Evolutionary conservation across 30 jellyfish, hydroid and myxozoan species (phyloP).

Genomic region (Catostylus mosaicus): DNA sequence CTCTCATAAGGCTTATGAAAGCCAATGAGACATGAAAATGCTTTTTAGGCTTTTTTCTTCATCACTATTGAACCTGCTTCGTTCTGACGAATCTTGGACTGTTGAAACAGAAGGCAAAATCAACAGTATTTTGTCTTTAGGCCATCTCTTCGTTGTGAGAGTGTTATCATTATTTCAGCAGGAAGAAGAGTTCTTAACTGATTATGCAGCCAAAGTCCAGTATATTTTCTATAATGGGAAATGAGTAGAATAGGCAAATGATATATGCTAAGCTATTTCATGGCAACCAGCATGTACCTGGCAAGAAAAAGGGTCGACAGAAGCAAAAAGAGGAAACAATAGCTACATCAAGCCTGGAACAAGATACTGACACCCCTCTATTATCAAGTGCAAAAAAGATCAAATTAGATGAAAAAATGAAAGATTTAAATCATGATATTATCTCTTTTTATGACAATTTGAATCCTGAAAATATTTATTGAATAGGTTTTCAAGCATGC

Average conservation of each 20-base stretch:
- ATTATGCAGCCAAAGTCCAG: neutral
- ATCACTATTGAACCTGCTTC: constrained; percentile 10
- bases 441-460: constrained; percentile 13
- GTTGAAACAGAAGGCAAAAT: constrained; percentile 11
- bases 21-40: neutral
- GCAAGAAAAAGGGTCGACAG: neutral
- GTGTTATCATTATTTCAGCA: neutral
- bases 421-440: neutral
- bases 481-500: constrained; percentile 12
- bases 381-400: constrained; percentile 18
- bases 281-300: constrained; percentile 28
- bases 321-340: constrained; percentile 6
- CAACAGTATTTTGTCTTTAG: constrained; percentile 6
- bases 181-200: neutral
- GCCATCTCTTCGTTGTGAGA: constrained; percentile 15
- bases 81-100: constrained; percentile 1
- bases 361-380: constrained; percentile 9
- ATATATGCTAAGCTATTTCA: constrained; percentile 13
- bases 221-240: constrained; percentile 5
- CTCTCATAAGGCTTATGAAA: constrained; percentile 14
- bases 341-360: constrained; percentile 8
- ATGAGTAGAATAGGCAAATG: neutral
- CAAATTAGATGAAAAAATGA: neutral
- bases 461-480: neutral
- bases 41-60: neutral